Evolutionary conservation across 2,888 invertebrate species (phyloP).

Genomic region (Amblyjoppa proteus): DNA sequence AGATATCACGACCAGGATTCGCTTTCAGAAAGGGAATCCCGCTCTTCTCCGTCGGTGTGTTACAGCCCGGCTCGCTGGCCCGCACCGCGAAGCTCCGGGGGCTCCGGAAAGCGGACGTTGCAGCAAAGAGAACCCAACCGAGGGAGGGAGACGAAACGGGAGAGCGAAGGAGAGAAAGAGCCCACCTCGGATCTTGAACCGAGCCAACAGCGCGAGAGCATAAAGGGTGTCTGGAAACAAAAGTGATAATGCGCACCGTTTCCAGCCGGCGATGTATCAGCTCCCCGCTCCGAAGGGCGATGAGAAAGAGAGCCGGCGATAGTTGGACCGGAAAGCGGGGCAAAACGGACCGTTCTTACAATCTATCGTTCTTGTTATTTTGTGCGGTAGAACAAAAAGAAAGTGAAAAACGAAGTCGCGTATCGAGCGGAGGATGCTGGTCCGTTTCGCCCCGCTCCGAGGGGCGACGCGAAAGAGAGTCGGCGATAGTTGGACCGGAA

Average conservation of each 20-base stretch:
- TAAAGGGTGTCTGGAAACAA: constrained; percentile 58
- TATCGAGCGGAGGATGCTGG: too few species aligned
- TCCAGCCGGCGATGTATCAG: constrained; percentile 56
- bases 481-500: too few species aligned
- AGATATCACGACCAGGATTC: constrained; percentile 72
- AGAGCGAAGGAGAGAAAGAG: not conserved
- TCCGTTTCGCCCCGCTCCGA: too few species aligned
- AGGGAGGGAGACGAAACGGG: not conserved
- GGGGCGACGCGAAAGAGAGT: too few species aligned
- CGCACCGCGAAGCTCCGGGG: constrained; percentile 16
- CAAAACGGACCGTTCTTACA: not conserved
- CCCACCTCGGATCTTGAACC: constrained; percentile 33
- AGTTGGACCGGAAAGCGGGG: not conserved
- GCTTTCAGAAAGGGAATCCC: constrained; percentile 68
- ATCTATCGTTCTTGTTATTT: not conserved
- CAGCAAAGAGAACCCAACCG: constrained; percentile 1
- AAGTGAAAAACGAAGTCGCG: too few species aligned
- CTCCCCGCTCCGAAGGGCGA: constrained; percentile 27
- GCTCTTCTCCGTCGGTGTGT: constrained; percentile 31
- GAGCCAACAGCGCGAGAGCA: constrained; percentile 38
- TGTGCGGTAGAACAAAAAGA: too few species aligned
- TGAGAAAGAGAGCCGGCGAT: constrained; percentile 18
- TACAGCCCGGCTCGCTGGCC: constrained; percentile 1
- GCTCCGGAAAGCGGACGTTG: constrained; percentile 40
- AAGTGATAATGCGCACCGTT: constrained; percentile 63